Conservation (phyloP, 2,797 vertebrate species). For the Holocentrus rufus region DNA sequence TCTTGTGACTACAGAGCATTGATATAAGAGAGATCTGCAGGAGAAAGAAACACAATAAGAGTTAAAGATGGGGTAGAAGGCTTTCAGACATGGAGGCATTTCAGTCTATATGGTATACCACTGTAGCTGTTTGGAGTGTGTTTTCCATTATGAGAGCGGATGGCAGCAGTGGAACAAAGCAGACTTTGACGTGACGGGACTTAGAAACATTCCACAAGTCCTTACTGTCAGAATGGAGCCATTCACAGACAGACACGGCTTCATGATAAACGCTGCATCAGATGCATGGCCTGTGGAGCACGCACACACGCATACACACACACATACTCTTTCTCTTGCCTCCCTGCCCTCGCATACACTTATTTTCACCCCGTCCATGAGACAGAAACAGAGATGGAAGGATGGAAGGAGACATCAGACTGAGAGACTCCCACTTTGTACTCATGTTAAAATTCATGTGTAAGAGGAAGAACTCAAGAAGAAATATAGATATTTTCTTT, state of each 20-base stretch:
- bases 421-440: too few relatives aligned
- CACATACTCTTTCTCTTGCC: background rate
- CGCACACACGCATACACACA: background rate
- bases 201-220: slow-evolving; percentile 43
- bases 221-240: slow-evolving; percentile 42
- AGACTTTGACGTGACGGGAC: slow-evolving; percentile 34
- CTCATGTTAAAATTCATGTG: too few relatives aligned
- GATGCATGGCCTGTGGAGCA: slow-evolving; percentile 1
- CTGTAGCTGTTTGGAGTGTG: background rate
- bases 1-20: too few relatives aligned
- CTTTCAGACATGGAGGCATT: background rate
- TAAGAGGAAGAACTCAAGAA: too few relatives aligned
- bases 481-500: too few relatives aligned
- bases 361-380: slow-evolving; percentile 19
- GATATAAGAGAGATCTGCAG: too few relatives aligned
- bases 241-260: slow-evolving; percentile 44
- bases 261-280: slow-evolving; percentile 19
- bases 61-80: too few relatives aligned
- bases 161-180: slow-evolving; percentile 56
- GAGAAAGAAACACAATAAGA: too few relatives aligned
- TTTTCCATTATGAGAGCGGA: background rate
- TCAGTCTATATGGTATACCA: background rate
- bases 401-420: too few relatives aligned
- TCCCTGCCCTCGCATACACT: background rate
- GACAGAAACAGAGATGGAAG: too few relatives aligned